Conservation (phyloP, 2,797 vertebrate genomes). For the Anolis apletophallus region DNA sequence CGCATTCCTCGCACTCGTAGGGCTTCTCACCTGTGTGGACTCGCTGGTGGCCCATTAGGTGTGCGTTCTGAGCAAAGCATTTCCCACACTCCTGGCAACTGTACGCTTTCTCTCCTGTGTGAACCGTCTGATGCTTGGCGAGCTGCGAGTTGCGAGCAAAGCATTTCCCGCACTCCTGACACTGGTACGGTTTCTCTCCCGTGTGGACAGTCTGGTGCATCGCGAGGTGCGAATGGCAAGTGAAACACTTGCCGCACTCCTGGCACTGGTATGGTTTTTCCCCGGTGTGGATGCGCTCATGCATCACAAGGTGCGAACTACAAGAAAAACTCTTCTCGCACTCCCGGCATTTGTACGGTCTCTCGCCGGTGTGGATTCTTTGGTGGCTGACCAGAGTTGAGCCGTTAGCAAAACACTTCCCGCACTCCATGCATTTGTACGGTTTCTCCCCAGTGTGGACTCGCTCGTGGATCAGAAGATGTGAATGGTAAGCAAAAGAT, state of each 20-base stretch:
- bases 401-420: not conserved
- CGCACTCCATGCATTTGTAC: not conserved
- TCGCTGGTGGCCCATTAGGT: not conserved
- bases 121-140: conserved; percentile 3
- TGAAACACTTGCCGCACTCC: conserved; percentile 19
- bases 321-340: conserved; percentile 29
- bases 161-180: no score
- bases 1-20: not conserved
- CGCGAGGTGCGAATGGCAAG: conserved; percentile 49
- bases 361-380: not conserved
- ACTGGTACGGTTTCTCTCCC: no score
- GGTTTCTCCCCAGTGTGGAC: not conserved
- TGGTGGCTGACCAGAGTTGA: not conserved
- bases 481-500: not conserved
- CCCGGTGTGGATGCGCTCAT: not conserved
- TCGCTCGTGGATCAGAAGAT: not conserved
- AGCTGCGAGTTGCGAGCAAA: conserved; percentile 36
- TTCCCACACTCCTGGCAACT: not conserved
- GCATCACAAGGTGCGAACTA: not conserved
- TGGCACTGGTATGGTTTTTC: not conserved
- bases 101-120: not conserved
- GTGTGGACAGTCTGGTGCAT: conserved; percentile 29
- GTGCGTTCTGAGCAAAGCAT: not conserved
- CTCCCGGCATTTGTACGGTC: conserved; percentile 43
- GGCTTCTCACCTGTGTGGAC: not conserved